These are phyloP conservation scores for Campoletis sonorensis DNA, from an alignment of 1,140 invertebrate genomes.

Conservation along the genomic window DNA sequence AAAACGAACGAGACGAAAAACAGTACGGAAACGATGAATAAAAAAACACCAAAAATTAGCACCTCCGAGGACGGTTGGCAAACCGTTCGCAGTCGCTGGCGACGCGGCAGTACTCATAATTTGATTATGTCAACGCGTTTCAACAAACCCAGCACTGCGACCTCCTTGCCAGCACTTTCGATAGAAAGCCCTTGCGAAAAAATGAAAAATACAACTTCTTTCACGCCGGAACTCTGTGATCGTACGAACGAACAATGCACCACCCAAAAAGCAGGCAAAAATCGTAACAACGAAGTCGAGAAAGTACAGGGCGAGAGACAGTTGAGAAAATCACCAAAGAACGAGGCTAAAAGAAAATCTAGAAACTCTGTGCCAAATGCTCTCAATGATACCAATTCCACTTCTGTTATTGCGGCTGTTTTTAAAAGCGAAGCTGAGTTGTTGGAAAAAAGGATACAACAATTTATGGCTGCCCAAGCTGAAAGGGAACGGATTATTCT, in stretches of 20 bases:
- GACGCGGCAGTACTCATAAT: conserved; percentile 72
- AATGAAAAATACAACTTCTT: conserved; percentile 67
- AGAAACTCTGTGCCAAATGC: conserved; percentile 41
- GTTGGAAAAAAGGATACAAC: conserved; percentile 75
- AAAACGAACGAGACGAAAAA: conserved; percentile 51
- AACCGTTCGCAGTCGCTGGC: conserved; percentile 79
- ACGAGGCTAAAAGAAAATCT: conserved; percentile 35
- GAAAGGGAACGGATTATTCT: conserved; percentile 73
- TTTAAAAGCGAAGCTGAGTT: conserved; percentile 77
- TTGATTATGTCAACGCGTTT: conserved; percentile 75
- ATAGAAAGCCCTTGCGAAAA: conserved; percentile 73
- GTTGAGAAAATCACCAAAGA: conserved; percentile 33
- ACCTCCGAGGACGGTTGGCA: conserved; percentile 80
- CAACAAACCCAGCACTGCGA: conserved; percentile 77
- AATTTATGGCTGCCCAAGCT: conserved; percentile 74
- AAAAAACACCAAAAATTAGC: conserved; percentile 57
- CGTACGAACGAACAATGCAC: conserved; percentile 6
- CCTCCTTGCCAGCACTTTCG: conserved; percentile 78
- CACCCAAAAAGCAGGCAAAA: conserved; percentile 60
- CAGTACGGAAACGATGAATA: background rate
- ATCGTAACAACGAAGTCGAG: conserved; percentile 62
- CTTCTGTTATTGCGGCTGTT: conserved; percentile 73
- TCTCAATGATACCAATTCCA: conserved; percentile 67
- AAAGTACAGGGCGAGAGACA: conserved; percentile 56
- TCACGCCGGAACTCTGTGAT: conserved; percentile 59